Percentiles rank a stretch among this genome's conserved stretches.
Conservation (phyloP, 2,797 vertebrate species). For the Sebastolobus alascanus region DNA sequence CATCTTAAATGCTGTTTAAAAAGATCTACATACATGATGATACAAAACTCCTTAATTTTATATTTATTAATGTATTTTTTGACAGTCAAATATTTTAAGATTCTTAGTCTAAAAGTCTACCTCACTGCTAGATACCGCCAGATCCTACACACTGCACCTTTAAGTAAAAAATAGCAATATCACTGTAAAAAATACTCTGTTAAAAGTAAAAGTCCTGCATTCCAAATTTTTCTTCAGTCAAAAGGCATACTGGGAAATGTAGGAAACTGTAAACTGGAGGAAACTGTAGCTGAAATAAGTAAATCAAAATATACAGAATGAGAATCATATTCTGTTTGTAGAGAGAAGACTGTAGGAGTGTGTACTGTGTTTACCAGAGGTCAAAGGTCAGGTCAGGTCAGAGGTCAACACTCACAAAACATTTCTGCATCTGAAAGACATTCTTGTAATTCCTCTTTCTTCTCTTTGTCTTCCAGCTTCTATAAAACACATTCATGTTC, state of each 20-base stretch:
- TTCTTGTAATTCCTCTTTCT: slow-evolving; percentile 69
- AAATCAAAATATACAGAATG: too few relatives aligned
- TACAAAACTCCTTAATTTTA: neutral
- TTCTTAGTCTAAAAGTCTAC: neutral
- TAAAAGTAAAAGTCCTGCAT: neutral
- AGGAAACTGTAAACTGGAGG: too few relatives aligned
- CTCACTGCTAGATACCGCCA: too few relatives aligned
- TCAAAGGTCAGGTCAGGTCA: slow-evolving; percentile 1
- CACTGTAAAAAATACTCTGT: neutral
- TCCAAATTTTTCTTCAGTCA: too few relatives aligned
- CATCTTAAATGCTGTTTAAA: neutral
- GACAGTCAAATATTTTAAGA: neutral
- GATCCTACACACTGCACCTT: neutral
- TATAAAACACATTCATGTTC: neutral
- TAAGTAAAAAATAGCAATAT: neutral
- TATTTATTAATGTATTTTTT: neutral
- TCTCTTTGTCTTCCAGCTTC: neutral
- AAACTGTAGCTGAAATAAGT: too few relatives aligned
- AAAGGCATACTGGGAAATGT: too few relatives aligned
- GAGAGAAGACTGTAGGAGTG: too few relatives aligned
- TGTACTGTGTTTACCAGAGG: neutral
- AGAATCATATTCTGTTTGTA: too few relatives aligned
- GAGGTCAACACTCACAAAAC: slow-evolving; percentile 41
- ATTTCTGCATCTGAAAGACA: slow-evolving; percentile 58
- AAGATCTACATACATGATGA: neutral